Percentiles rank a stretch among this genome's conserved stretches.
phyloP scores from a whole-genome alignment of 2,888 invertebrate genomes.

The Leucania comma region DNA sequence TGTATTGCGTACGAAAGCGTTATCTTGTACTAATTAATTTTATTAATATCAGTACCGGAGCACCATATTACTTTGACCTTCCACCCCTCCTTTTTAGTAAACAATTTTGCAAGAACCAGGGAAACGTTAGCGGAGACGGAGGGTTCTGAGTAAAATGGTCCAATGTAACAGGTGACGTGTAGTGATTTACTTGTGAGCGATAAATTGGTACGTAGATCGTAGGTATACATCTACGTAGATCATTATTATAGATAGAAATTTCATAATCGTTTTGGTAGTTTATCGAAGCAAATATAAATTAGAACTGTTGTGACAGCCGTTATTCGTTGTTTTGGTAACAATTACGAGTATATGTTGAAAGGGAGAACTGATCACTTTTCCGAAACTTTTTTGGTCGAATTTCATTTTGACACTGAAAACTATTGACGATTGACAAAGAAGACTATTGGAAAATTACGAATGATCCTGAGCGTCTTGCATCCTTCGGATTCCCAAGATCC shows the following conservation, averaged over 20 bases:
- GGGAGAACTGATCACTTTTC: too few species aligned
- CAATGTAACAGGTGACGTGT: constrained; percentile 73
- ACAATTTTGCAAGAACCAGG: constrained; percentile 8
- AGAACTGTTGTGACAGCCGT: constrained; percentile 10
- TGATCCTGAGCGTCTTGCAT: too few species aligned
- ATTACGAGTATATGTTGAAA: too few species aligned
- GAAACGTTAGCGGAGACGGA: constrained; percentile 31
- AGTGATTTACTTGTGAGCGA: constrained; percentile 75
- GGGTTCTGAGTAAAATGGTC: constrained; percentile 67
- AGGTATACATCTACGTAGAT: constrained; percentile 55
- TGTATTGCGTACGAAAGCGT: constrained; percentile 65
- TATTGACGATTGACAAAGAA: too few species aligned
- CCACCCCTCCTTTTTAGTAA: constrained; percentile 18
- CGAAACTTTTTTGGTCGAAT: too few species aligned
- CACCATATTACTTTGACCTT: constrained; percentile 67
- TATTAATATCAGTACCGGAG: constrained; percentile 71
- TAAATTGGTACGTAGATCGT: constrained; percentile 69
- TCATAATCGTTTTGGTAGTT: constrained; percentile 67
- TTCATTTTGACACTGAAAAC: too few species aligned
- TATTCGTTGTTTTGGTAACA: neutral
- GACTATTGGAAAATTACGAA: too few species aligned
- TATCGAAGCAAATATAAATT: constrained; percentile 15
- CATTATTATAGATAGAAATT: constrained; percentile 57
- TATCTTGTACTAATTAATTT: constrained; percentile 81
- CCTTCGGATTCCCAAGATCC: too few species aligned